A percentile compares a stretch with the other conserved stretches of the same genome.
Conservation (phyloP, 2,888 invertebrate genomes). For the Philaethria dido region DNA sequence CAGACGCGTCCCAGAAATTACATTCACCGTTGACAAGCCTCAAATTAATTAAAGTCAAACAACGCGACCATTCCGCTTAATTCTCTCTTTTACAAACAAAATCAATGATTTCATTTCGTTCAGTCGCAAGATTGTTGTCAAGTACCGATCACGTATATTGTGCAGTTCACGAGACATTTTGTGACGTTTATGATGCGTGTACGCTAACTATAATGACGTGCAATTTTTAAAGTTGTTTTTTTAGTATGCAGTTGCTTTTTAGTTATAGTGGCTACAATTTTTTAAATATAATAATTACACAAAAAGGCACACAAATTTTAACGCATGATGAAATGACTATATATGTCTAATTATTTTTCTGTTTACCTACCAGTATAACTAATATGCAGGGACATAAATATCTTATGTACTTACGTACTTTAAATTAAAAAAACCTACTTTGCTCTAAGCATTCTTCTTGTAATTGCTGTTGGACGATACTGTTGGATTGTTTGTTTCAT, state of each 20-base stretch:
- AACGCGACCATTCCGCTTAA: slow-evolving; percentile 73
- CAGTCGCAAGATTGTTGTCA: slow-evolving; percentile 45
- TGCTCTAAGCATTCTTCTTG: too few relatives aligned
- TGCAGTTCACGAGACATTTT: background rate
- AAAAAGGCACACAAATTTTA: background rate
- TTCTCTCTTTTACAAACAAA: slow-evolving; percentile 74
- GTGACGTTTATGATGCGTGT: background rate
- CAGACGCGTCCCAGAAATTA: slow-evolving; percentile 71
- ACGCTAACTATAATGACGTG: background rate
- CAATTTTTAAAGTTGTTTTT: background rate
- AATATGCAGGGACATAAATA: too few relatives aligned
- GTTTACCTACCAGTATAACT: background rate
- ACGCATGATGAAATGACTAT: background rate
- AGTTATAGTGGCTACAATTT: background rate
- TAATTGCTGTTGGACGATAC: too few relatives aligned
- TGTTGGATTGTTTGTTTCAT: too few relatives aligned
- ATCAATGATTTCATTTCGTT: slow-evolving; percentile 71
- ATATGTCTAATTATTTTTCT: background rate
- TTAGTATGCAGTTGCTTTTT: background rate
- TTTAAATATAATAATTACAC: background rate
- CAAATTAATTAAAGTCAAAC: slow-evolving; percentile 82
- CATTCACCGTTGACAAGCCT: slow-evolving; percentile 77
- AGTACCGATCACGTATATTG: background rate
- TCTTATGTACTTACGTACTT: too few relatives aligned
- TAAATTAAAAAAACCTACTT: too few relatives aligned